A percentile compares a stretch with the other conserved stretches of the same genome.
Conservation (phyloP, 1,140 invertebrate genomes). For the Lordiphosa collinella region DNA sequence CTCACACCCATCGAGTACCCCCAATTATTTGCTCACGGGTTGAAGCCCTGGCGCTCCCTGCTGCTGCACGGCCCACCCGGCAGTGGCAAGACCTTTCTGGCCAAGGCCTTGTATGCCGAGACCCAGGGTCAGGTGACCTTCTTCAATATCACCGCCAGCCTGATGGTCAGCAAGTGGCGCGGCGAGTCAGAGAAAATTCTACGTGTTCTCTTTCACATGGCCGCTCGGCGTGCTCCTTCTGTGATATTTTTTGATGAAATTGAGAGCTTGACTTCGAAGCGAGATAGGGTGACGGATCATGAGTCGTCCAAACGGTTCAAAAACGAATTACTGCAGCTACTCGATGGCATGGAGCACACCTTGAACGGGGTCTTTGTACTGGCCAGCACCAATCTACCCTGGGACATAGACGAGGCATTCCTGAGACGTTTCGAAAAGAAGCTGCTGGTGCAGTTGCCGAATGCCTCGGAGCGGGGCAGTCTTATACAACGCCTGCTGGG, state of each 20-base stretch:
- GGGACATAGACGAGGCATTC: slow-evolving; percentile 94
- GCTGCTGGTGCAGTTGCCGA: slow-evolving; percentile 90
- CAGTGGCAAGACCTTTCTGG: slow-evolving; percentile 92
- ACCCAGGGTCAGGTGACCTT: slow-evolving; percentile 87
- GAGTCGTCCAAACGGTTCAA: slow-evolving; percentile 95
- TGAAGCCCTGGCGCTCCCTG: slow-evolving; percentile 91
- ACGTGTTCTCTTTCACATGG: slow-evolving; percentile 92
- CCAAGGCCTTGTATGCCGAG: slow-evolving; percentile 92
- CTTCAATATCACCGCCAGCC: slow-evolving; percentile 94
- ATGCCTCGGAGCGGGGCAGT: slow-evolving; percentile 82
- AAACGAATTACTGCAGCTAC: slow-evolving; percentile 94
- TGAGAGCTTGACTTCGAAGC: slow-evolving; percentile 90
- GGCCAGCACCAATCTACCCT: slow-evolving; percentile 94
- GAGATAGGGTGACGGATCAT: slow-evolving; percentile 88
- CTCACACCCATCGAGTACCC: slow-evolving; percentile 93
- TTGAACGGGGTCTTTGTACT: slow-evolving; percentile 86
- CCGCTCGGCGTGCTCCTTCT: slow-evolving; percentile 93
- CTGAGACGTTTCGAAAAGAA: slow-evolving; percentile 93
- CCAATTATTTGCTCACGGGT: slow-evolving; percentile 88
- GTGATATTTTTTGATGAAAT: slow-evolving; percentile 99
- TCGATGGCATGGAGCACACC: slow-evolving; percentile 89
- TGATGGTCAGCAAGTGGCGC: slow-evolving; percentile 95
- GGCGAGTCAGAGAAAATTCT: slow-evolving; percentile 95
- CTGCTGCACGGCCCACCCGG: slow-evolving; percentile 93
- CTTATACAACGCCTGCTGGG: slow-evolving; percentile 85